Evolutionary conservation across 2,888 invertebrate genomes (phyloP).

Genomic region (Drosophila helvetica): DNA sequence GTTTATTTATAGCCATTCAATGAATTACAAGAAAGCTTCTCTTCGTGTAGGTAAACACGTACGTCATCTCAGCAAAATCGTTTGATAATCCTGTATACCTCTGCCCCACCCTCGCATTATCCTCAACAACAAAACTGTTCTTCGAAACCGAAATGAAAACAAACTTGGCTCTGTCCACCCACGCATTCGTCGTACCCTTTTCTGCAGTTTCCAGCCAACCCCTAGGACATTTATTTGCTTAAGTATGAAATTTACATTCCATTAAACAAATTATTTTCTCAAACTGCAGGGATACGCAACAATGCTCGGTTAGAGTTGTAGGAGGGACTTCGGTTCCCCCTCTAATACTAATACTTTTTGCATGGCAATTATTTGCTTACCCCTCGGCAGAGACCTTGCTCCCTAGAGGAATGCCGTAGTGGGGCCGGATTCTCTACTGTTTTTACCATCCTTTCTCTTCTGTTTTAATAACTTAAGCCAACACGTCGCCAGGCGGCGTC

Average conservation of each 20-base stretch:
- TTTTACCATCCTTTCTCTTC: conserved; percentile 38
- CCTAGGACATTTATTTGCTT: conserved; percentile 69
- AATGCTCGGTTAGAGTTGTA: conserved; percentile 11
- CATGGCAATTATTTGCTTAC: conserved; percentile 79
- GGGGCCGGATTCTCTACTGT: conserved; percentile 10
- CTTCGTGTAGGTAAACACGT: conserved; percentile 20
- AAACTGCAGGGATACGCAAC: conserved; percentile 57
- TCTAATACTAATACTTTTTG: conserved; percentile 66
- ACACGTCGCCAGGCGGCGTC: conserved; percentile 57
- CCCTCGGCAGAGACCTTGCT: conserved; percentile 4
- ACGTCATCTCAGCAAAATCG: conserved; percentile 42
- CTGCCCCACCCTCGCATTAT: neutral
- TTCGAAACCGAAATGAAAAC: conserved; percentile 17
- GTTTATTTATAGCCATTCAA: neutral
- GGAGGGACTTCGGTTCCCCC: conserved; percentile 31
- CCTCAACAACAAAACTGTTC: conserved; percentile 43
- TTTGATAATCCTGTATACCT: conserved; percentile 51
- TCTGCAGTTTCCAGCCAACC: conserved; percentile 2
- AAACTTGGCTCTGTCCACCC: conserved; percentile 7
- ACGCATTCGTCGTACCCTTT: neutral
- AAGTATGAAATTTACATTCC: conserved; percentile 79
- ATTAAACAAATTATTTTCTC: conserved; percentile 79
- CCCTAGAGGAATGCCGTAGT: conserved; percentile 34
- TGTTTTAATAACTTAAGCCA: conserved; percentile 78
- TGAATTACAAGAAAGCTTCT: neutral